Evolutionary conservation across 2,113 vertebrate species (phyloP), one percentile per base, ranked within the genome.

Genomic region (Brienomyrus brachyistius): DNA sequence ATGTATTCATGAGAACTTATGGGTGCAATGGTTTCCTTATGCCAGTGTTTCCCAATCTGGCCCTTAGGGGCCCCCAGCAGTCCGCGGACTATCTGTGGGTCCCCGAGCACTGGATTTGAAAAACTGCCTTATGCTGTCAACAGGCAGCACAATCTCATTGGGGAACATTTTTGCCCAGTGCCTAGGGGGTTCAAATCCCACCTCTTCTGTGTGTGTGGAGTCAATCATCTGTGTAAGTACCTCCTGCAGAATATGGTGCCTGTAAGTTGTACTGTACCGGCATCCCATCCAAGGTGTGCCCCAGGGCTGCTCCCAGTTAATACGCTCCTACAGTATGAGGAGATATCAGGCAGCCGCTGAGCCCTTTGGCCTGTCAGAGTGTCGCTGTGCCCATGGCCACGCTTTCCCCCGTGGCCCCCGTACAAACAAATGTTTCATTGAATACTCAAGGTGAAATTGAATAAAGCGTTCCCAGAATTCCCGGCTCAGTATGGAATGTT

Each of bases 401-500:
- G 13, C 40, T 40, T 77, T 40, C 31, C 70, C 35, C 31, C 21
- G n/a, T 35, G 66, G 27, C 4, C 27, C 66, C 66, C 0, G 62
- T 40, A 43, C 74, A 43, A 15, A 35, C n/a, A 17, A 80, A 15
- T 80, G 31, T 40, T 7, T 77, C 70, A 40, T 17, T 77, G 74
- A 80, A 7, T 40, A 80, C 35, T 19, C 62, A 70, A 40, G 19
- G 35, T 80, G 74, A 19, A 80, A 80, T 19, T 43, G 74, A 35
- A 43, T 80, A 21, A 80, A 80, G 17, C 2, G 74, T 80, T 35
- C 27, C 74, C 74, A 80, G 74, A 80, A 80, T 80, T 45, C 86
- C 27, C 35, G 3, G 31, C 21, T 6, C 35, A 27, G 40, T 62
- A 40, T 9, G 35, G 74, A 80, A 70, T 70, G 62, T 95, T 90